Base-by-base conservation (phyloP, 2,888 invertebrate genomes). In the Lagria hirta region DNA sequence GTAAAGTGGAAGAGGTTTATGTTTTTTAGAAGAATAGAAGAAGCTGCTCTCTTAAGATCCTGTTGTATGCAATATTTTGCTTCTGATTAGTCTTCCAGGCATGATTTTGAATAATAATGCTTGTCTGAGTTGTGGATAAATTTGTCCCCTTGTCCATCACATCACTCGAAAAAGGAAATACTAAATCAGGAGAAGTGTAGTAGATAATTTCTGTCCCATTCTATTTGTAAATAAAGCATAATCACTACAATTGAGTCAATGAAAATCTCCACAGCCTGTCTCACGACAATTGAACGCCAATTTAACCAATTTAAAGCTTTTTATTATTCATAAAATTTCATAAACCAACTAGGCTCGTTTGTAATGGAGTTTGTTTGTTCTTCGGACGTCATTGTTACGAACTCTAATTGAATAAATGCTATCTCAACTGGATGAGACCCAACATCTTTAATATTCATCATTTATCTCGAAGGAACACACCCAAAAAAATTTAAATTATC, bases 261-360 rank as follows among this genome's bases (percentile, higher is more conserved):
- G 66, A 66, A 66, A 66, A 59, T 60, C 57, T 60, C 58, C 57
- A 47, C 43, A 41, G 41, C 41, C 46, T 47, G 47, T 71, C 71
- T 69, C 71, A 70, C 71, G 71, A 65, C 70, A 71, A 71, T 71
- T 71, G 69, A 68, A 63, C 65, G 64, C 64, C 69, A 71, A 71
- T 71, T 71, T 68, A 69, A 65, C 68, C 70, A 69, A 70, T 70
- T 71, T 71, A 69, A 61, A 62, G 64, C 68, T 70, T 71, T 71
- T 70, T 70, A 70, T 69, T 71, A 71, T 71, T 71, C 71, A 71
- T 71, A 70, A 71, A 71, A 70, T 68, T 69, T 69, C 65, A 68
- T 67, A 64, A 64, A 65, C 55, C 42, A 34, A 43, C 41, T 42
- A 29, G 36, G 32, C 34, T 27, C 27, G 32, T 24, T 35, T 40